phyloP scores from a whole-genome alignment of 1,140 invertebrate species.

The Bicyclus anynana region DNA sequence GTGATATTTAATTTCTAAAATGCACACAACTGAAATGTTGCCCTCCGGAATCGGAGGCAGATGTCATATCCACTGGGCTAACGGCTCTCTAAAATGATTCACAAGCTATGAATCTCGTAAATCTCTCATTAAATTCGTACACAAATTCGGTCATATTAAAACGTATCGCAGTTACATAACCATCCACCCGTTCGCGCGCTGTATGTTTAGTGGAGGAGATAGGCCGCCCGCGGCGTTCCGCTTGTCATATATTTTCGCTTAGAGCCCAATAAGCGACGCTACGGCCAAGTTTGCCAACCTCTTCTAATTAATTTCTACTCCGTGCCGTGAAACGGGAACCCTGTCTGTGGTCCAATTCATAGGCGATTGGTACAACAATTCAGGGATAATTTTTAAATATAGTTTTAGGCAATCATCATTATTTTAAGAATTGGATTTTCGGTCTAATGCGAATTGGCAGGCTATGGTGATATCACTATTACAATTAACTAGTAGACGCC shows the following conservation, averaged over 20 bases:
- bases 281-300: constrained; percentile 56
- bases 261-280: constrained; percentile 56
- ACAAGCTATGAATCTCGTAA: no score
- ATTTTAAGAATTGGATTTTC: no score
- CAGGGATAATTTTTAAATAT: background rate
- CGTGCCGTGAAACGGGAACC: constrained; percentile 31
- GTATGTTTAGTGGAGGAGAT: background rate
- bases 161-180: background rate
- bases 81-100: no score
- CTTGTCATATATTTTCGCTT: constrained; percentile 61
- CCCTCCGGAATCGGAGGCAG: no score
- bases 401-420: background rate
- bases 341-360: background rate
- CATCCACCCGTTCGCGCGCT: constrained; percentile 8
- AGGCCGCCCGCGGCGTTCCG: constrained; percentile 25
- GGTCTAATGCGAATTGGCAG: no score
- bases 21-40: no score
- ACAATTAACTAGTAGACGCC: no score
- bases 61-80: no score
- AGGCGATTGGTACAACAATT: background rate
- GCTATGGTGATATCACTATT: no score
- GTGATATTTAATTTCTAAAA: no score
- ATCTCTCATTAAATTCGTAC: no score
- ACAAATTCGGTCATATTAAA: background rate
- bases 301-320: constrained; percentile 65